Evolutionary conservation across 2,797 vertebrate species (phyloP).

Genomic region (Myotis vivesi): DNA sequence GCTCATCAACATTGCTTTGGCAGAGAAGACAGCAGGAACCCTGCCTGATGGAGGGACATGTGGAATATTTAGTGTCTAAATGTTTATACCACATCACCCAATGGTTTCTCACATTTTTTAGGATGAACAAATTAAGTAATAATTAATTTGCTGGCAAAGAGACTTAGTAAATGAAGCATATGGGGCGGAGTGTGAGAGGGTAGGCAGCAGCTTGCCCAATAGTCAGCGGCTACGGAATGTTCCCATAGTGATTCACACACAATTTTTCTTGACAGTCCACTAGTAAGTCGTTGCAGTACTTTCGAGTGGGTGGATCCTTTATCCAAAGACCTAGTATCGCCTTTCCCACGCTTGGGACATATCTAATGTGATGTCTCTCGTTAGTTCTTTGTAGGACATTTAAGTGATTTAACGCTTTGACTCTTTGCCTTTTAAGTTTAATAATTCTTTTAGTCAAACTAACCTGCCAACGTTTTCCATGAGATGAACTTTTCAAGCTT

Average conservation of each 20-base stretch:
- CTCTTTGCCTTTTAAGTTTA: not conserved
- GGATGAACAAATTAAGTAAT: not conserved
- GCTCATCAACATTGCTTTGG: not conserved
- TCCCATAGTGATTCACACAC: not conserved
- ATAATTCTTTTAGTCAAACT: not conserved
- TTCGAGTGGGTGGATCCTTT: not conserved
- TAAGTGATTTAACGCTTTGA: not conserved
- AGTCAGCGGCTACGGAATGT: not conserved
- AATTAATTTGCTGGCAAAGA: not conserved
- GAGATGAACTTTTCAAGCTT: not conserved
- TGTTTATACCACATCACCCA: not conserved
- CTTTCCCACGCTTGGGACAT: not conserved
- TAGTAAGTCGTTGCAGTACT: not conserved
- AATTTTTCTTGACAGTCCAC: not conserved
- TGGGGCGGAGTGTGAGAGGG: accelerated
- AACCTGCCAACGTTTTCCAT: not conserved
- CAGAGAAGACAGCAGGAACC: not conserved
- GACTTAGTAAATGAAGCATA: not conserved
- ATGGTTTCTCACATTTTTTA: not conserved
- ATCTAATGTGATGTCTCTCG: not conserved
- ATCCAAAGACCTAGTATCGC: not conserved
- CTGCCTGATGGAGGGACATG: not conserved
- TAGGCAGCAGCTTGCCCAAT: not conserved
- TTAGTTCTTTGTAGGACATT: not conserved
- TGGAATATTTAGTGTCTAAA: not conserved